Evolutionary conservation across 2,113 vertebrate species (phyloP), one percentile per base, ranked within the genome.

Genomic region (Psophia crepitans): DNA sequence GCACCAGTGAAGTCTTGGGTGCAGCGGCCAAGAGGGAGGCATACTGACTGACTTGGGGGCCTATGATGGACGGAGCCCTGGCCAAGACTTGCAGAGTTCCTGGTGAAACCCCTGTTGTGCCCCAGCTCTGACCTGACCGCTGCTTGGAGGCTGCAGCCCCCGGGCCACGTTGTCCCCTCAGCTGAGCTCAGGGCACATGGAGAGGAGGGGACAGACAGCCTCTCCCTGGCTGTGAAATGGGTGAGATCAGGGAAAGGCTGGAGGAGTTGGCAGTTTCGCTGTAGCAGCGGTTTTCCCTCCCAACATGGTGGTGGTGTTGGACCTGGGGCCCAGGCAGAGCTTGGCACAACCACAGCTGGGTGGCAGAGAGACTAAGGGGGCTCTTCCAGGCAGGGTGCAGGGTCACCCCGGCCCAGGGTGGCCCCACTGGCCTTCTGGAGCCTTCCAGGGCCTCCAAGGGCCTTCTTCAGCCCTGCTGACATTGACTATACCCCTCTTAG

Each of bases 221-320:
- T 39, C 51, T 87, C 26, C 4, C 7, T 0, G 1, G 30, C 22
- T 3, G 3, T 12, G 14, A 48, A 88, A 58, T 0, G 10, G 12
- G 18, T 23, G 43, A 69, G 69, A 81, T 27, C 12, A 48, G 63
- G 14, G 14, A 56, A 33, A 74, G 41, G 35, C 14, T 0, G 1
- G 49, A 41, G 35, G 20, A 1, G 0, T 32, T 64, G 15, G 35
- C 0, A 11, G 32, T 39, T 75, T 54, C 30, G 28, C 30, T 51
- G 13, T 14, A 49, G 61, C 37, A 2, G 1, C 43, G 26, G 8
- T 73, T 76, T 16, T 49, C 17, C 21, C 24, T 81, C n/a, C 27
- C 0, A 0, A 39, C 6, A 3, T 1, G 11, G 44, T 11, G 8
- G 30, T 0, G 4, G 28, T 8, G 10, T 6, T 28, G 43, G 54